These are phyloP conservation scores for Lytechinus variegatus DNA, from an alignment of 35 echinoderm and acorn worm genomes.

Conservation along the genomic window DNA sequence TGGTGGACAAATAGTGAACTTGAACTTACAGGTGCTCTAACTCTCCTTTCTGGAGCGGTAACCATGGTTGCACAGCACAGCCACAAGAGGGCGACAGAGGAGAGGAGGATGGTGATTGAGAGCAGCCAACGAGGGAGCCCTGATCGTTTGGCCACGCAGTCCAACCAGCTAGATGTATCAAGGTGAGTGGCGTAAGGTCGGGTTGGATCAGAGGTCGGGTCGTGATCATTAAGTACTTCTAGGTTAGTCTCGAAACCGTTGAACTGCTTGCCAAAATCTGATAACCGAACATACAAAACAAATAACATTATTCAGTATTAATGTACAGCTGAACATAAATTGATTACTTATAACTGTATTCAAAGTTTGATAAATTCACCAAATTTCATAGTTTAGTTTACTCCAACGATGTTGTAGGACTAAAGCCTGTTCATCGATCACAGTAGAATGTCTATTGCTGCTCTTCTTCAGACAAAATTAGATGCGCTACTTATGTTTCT, in stretches of 20 bases:
- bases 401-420: too few relatives aligned
- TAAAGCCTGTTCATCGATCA: too few relatives aligned
- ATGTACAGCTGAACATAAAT: too few relatives aligned
- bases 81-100: slow-evolving; percentile 87
- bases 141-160: slow-evolving; percentile 90
- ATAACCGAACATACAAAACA: too few relatives aligned
- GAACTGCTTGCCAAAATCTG: slow-evolving; percentile 61
- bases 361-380: too few relatives aligned
- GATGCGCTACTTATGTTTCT: too few relatives aligned
- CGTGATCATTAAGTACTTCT: slow-evolving; percentile 68
- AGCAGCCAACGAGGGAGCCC: slow-evolving; percentile 90
- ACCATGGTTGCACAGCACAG: slow-evolving; percentile 91
- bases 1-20: too few relatives aligned
- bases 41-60: slow-evolving; percentile 80
- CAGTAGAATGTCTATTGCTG: too few relatives aligned
- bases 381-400: too few relatives aligned
- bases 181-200: slow-evolving; percentile 46
- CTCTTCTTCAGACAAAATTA: too few relatives aligned
- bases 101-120: slow-evolving; percentile 84
- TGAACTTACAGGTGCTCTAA: slow-evolving; percentile 66
- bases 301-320: too few relatives aligned
- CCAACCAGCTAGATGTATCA: slow-evolving; percentile 77
- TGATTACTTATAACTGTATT: too few relatives aligned
- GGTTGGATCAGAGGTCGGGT: slow-evolving; percentile 40
- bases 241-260: slow-evolving; percentile 80